phyloP scores from a whole-genome alignment of 2,797 vertebrate species.

The Crax fasciolata region DNA sequence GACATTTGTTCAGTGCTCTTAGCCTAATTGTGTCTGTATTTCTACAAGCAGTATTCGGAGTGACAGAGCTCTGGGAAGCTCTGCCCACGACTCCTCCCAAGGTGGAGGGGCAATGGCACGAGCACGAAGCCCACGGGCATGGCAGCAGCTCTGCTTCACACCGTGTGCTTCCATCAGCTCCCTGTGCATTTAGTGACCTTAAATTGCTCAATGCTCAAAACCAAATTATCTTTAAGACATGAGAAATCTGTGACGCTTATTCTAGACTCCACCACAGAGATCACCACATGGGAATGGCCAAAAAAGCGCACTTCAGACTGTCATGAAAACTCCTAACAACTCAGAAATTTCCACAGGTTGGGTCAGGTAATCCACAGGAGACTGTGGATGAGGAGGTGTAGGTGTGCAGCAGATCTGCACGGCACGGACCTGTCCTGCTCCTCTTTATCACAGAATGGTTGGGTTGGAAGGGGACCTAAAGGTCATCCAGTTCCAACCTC shows the following conservation, averaged over 20 bases:
- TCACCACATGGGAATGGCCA: fast-evolving
- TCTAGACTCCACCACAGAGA: background rate
- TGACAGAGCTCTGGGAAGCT: fast-evolving
- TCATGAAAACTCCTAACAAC: background rate
- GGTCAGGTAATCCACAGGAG: background rate
- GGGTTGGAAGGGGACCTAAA: too few species aligned
- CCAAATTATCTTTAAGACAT: background rate
- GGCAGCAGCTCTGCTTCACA: background rate
- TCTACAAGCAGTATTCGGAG: background rate
- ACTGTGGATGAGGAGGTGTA: fast-evolving
- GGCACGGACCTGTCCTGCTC: background rate
- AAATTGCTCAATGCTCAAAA: background rate
- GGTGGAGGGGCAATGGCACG: background rate
- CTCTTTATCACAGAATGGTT: background rate
- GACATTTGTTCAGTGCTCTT: background rate
- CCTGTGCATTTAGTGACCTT: background rate
- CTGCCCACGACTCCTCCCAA: background rate
- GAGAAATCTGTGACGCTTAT: background rate
- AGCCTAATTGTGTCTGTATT: background rate
- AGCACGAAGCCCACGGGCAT: background rate
- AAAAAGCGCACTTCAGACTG: background rate
- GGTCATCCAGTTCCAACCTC: too few species aligned
- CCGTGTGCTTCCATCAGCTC: background rate
- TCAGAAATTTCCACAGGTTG: fast-evolving
- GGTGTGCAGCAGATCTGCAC: too few species aligned